Base-by-base conservation (phyloP, 1,140 invertebrate genomes). In the Heliothis virescens region DNA sequence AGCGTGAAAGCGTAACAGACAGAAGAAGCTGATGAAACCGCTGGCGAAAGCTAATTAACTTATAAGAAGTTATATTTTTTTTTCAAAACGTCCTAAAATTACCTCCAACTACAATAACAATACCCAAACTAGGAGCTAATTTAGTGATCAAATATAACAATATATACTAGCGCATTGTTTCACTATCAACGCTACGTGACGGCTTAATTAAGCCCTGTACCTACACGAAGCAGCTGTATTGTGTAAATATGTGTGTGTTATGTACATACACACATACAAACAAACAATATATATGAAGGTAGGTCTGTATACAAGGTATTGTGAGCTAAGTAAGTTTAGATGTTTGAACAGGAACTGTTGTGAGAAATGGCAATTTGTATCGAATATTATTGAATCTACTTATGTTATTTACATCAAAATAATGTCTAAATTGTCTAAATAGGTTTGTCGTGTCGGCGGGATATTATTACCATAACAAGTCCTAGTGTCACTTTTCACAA, bases 171-270 rank as follows among this genome's bases (percentile, higher is more conserved):
- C 50, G 52, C 47, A 69, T 69, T 69, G 65, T 69, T 52, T 50
- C 50, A 21, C 47, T 47, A 52, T 69, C 50, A 47, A 69, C 47
- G 65, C 7, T 34, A 9, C 52, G 47, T 67, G 63, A 69, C 47
- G 18, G 41, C 16, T 69, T 69, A 69, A 69, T 69, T 69, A 69
- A 69, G 18, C 34, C 18, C 41, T 69, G 18, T 50, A 62, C 47
- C 18, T 47, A 69, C 65, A 69, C 11, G 47, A 26, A 69, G n/a
- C n/a, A 16, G 7, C 16, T 5, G 47, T 69, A 52, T 69, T 69
- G 50, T 69, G 65, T 13, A 69, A 48, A 69, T 69, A 50, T 18
- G 41, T 65, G 34, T 34, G 7, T 2, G 7, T 7, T 34, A 48
- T 48, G n/a, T n/a, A n/a, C n/a, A n/a, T n/a, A n/a, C n/a, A n/a